Percentiles rank a stretch among this genome's conserved stretches.
Evolutionary conservation across 2,888 invertebrate species (phyloP).

Genomic region (Meliscaeva auricollis): DNA sequence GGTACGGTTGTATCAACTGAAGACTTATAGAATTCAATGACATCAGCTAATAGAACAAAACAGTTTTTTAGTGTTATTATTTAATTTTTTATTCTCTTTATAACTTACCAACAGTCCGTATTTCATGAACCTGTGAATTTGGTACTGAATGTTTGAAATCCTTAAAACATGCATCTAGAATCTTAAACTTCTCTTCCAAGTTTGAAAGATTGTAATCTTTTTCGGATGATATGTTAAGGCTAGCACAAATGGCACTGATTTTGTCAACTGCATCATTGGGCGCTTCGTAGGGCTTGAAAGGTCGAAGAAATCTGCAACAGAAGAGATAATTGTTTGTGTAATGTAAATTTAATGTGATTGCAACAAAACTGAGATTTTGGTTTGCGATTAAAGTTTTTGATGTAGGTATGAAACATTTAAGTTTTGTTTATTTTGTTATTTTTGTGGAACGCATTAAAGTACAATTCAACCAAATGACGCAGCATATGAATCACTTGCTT

Average conservation of each 20-base stretch:
- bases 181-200: conserved; percentile 86
- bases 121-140: conserved; percentile 91
- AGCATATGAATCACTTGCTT: no score
- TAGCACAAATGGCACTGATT: conserved; percentile 87
- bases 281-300: conserved; percentile 90
- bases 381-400: no score
- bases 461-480: no score
- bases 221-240: conserved; percentile 85
- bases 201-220: conserved; percentile 77
- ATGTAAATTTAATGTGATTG: no score
- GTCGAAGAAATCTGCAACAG: conserved; percentile 91
- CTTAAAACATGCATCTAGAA: conserved; percentile 89
- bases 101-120: conserved; percentile 89
- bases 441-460: no score
- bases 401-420: no score
- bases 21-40: conserved; percentile 89
- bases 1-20: conserved; percentile 89
- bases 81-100: background rate
- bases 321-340: conserved; percentile 76
- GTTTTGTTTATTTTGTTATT: no score
- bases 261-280: conserved; percentile 87
- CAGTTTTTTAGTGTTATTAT: background rate
- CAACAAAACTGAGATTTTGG: no score
- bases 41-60: conserved; percentile 85
- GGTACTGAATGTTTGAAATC: conserved; percentile 92